These are phyloP conservation scores for Macrotrachela quadricornifera DNA, from an alignment of 1,140 invertebrate genomes.

Conservation along the genomic window DNA sequence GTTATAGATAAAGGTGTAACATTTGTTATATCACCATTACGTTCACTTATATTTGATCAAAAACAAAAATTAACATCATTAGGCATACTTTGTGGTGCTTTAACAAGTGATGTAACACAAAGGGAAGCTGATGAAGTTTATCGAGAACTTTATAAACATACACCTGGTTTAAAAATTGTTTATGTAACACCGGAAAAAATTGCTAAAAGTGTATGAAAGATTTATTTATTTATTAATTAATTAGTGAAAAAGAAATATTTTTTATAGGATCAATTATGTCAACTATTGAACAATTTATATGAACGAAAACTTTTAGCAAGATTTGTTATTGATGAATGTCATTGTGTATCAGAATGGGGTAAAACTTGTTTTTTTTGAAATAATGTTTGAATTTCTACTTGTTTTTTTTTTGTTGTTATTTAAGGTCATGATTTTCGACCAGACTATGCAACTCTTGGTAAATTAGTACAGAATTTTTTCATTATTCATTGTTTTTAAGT, in stretches of 20 bases:
- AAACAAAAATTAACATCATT: constrained; percentile 25
- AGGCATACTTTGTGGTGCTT: constrained; percentile 29
- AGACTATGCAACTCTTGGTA: constrained; percentile 39
- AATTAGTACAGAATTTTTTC: no score
- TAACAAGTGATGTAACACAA: constrained; percentile 39
- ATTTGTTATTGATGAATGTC: constrained; percentile 52
- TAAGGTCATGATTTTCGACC: constrained; percentile 46
- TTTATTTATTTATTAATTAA: no score
- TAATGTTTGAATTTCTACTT: no score
- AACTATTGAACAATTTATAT: constrained; percentile 38
- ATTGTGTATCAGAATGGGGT: constrained; percentile 42
- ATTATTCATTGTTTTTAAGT: no score
- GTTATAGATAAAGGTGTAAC: constrained; percentile 24
- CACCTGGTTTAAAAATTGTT: constrained; percentile 47
- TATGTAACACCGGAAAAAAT: constrained; percentile 81
- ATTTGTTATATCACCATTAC: constrained; percentile 28
- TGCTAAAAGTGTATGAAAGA: constrained; percentile 41
- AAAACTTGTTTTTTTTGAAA: no score
- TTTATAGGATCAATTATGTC: constrained; percentile 34
- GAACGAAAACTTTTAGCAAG: constrained; percentile 36
- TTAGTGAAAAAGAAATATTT: constrained; percentile 48
- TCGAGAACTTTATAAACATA: constrained; percentile 10
- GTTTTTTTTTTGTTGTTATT: no score
- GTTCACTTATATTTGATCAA: constrained; percentile 30
- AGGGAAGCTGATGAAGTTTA: constrained; percentile 19